These are phyloP conservation scores for Galeopterus variegatus DNA, from an alignment of 2,113 vertebrate species.

Conservation along the genomic window DNA sequence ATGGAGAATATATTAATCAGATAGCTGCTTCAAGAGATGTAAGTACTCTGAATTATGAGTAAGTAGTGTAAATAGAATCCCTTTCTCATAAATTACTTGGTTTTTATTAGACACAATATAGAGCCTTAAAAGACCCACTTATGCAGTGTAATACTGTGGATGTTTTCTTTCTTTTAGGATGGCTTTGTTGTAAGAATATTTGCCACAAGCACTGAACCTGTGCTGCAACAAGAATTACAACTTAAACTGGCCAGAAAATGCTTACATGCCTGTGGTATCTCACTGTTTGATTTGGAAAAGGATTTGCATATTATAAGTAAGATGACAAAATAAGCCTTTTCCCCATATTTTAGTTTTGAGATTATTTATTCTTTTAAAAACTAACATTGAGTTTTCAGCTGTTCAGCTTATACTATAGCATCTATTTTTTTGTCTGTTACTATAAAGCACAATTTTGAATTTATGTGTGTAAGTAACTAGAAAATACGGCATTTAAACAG, in stretches of 20 bases:
- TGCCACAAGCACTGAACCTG: slow-evolving; percentile 97
- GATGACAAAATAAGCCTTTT: slow-evolving; percentile 72
- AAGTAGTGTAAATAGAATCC: neutral
- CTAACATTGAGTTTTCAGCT: slow-evolving; percentile 29
- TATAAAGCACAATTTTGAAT: slow-evolving; percentile 32
- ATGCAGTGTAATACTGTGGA: slow-evolving; percentile 28
- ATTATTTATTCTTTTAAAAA: slow-evolving; percentile 49
- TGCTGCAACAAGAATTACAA: slow-evolving; percentile 98
- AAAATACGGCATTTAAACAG: slow-evolving; percentile 16
- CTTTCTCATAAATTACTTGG: slow-evolving; percentile 22
- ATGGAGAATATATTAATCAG: slow-evolving; percentile 99
- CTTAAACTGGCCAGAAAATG: slow-evolving; percentile 99
- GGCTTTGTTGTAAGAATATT: slow-evolving; percentile 99
- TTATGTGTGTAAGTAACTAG: neutral
- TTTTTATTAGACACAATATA: slow-evolving; percentile 30
- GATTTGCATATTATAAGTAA: slow-evolving; percentile 99
- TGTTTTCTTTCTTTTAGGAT: slow-evolving; percentile 91
- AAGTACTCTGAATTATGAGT: slow-evolving; percentile 82
- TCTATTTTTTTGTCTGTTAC: slow-evolving; percentile 20
- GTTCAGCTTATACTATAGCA: neutral
- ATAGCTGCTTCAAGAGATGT: slow-evolving; percentile 99
- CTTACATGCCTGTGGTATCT: slow-evolving; percentile 98
- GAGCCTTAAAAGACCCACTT: neutral
- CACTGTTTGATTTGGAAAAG: slow-evolving; percentile 98
- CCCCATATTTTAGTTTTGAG: slow-evolving; percentile 36